Evolutionary conservation across 1,140 invertebrate genomes (phyloP).

Genomic region (Octopus bimaculoides): DNA sequence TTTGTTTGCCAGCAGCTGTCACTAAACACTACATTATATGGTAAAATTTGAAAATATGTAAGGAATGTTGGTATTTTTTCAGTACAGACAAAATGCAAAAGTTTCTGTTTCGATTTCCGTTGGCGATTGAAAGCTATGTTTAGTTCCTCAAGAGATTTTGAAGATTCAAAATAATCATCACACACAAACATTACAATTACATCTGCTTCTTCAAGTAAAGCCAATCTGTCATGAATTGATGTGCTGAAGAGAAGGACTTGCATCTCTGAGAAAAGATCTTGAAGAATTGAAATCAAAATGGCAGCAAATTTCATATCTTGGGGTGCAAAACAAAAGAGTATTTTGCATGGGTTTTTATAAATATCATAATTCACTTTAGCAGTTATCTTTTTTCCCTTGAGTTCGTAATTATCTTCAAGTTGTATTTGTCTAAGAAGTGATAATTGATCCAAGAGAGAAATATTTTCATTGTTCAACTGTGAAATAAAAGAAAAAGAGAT

Average conservation of each 20-base stretch:
- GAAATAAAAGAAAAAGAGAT: no score
- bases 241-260: slow-evolving; percentile 20
- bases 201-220: slow-evolving; percentile 28
- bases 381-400: no score
- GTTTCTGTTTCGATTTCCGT: slow-evolving; percentile 15
- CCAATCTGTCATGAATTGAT: slow-evolving; percentile 17
- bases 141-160: slow-evolving; percentile 30
- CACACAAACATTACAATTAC: slow-evolving; percentile 34
- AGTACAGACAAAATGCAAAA: slow-evolving; percentile 24
- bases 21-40: slow-evolving; percentile 19
- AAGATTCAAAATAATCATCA: slow-evolving; percentile 26
- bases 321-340: slow-evolving; percentile 31
- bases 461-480: no score
- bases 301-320: slow-evolving; percentile 26
- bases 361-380: no score
- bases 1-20: slow-evolving; percentile 25
- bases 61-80: slow-evolving; percentile 15
- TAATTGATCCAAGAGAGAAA: no score
- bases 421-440: no score
- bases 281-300: slow-evolving; percentile 19
- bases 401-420: no score
- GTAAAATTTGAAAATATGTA: slow-evolving; percentile 27
- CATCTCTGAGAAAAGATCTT: slow-evolving; percentile 11
- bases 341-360: not conserved
- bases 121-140: slow-evolving; percentile 34